Conservation (phyloP, 2,113 vertebrate species). For the Prionailurus viverrinus region DNA sequence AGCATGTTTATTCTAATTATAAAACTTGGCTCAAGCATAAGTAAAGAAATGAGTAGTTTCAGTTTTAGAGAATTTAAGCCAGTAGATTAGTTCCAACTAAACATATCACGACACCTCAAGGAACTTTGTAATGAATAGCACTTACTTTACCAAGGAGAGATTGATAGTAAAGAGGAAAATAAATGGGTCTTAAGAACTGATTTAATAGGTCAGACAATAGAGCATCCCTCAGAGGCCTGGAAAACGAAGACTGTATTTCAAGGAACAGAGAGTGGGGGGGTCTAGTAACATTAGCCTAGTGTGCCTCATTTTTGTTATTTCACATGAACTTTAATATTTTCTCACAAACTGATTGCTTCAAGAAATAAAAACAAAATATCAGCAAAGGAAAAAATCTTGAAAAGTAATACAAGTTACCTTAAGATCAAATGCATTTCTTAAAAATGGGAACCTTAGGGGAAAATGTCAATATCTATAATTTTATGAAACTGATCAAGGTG, state of each 20-base stretch:
- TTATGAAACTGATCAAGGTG: not conserved
- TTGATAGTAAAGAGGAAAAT: constrained; percentile 59
- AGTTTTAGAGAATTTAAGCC: constrained; percentile 4
- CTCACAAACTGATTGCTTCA: constrained; percentile 48
- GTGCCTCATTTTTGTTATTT: constrained; percentile 57
- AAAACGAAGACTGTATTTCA: constrained; percentile 40
- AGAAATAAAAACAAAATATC: constrained; percentile 65
- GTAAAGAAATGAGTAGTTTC: constrained; percentile 53
- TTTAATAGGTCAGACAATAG: constrained; percentile 48
- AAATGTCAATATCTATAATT: constrained; percentile 23
- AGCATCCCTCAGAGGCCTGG: constrained; percentile 5
- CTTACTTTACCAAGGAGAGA: constrained; percentile 5
- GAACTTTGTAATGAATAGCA: constrained; percentile 60
- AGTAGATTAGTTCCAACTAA: constrained; percentile 8
- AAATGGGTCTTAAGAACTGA: constrained; percentile 8
- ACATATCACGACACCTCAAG: constrained; percentile 1
- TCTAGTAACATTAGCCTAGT: not conserved
- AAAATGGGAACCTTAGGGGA: constrained; percentile 2
- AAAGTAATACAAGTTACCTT: constrained; percentile 20
- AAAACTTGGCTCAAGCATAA: constrained; percentile 41
- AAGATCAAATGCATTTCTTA: constrained; percentile 46
- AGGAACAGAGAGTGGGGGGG: constrained; percentile 6
- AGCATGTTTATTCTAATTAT: constrained; percentile 39
- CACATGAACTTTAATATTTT: constrained; percentile 48
- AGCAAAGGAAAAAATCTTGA: constrained; percentile 24